Percentiles rank a stretch among this genome's conserved stretches.
These are phyloP conservation scores for Drosophila miranda DNA, from an alignment of 1,140 invertebrate genomes.

Conservation along the genomic window DNA sequence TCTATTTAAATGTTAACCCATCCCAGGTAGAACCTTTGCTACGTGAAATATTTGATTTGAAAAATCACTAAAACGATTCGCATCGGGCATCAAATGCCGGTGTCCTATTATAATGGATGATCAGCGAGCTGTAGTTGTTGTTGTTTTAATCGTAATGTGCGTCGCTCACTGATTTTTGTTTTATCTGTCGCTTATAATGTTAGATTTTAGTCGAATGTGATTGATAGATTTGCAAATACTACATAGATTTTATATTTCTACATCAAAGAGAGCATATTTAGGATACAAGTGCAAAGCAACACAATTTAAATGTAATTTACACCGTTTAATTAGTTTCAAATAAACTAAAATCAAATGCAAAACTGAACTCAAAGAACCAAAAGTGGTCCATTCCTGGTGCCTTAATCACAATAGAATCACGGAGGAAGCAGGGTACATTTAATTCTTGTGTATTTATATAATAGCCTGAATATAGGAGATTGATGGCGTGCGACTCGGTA, in stretches of 20 bases:
- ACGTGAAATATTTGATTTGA: conserved; percentile 96
- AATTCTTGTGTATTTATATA: too few relatives aligned
- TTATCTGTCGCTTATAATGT: conserved; percentile 75
- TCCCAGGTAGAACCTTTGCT: conserved; percentile 93
- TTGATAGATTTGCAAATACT: conserved; percentile 78
- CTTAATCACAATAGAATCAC: too few relatives aligned
- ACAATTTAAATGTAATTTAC: conserved; percentile 61
- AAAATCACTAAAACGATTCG: conserved; percentile 83
- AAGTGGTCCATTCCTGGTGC: not conserved
- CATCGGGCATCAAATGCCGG: conserved; percentile 59
- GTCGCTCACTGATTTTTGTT: conserved; percentile 59
- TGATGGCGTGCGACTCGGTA: too few relatives aligned
- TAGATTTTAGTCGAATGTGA: conserved; percentile 77
- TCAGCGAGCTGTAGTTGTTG: conserved; percentile 61
- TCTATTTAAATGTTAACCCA: conserved; percentile 95
- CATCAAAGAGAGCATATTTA: conserved; percentile 78
- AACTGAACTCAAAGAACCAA: not conserved
- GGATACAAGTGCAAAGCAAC: conserved; percentile 78
- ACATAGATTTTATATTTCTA: conserved; percentile 79
- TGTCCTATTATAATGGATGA: conserved; percentile 29
- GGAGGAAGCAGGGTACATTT: too few relatives aligned
- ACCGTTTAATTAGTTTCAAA: conserved; percentile 72
- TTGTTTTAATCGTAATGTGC: conserved; percentile 52
- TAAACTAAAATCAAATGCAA: conserved; percentile 61
- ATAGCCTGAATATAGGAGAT: too few relatives aligned